Evolutionary conservation across 2,113 vertebrate genomes (phyloP), one percentile per base, ranked within the genome.

Genomic region (Syngnathus scovelli): DNA sequence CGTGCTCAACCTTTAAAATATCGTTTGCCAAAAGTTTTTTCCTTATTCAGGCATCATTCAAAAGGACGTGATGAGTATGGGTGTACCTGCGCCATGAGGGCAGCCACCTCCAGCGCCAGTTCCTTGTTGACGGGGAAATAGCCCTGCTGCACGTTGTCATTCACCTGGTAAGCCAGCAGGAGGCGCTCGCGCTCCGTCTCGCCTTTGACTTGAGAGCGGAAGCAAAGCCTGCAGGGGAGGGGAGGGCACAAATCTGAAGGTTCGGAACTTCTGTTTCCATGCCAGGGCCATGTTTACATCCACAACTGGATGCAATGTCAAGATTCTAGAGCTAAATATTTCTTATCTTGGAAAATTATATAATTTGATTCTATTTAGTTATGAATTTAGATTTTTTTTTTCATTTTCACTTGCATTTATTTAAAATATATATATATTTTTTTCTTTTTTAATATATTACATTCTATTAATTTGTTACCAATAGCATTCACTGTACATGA

Each of bases 41-140:
- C 12, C 41, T 43, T 4, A 12, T 43, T 13, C 41, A 12, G 27
- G 27, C 27, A 33, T 33, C 27, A 33, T 33, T 33, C 27, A 33
- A 33, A 33, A 33, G 3, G 27, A 39, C 39, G 39, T 39, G 41
- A 33, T 43, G 10, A 10, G 41, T 43, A 4, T 43, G 2, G 2
- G 41, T 43, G 41, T 51, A 95, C 94, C 92, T 96, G 94, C 36
- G 93, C 93, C 91, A 96, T 92, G 63, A 96, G 88, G 41, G 93
- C 93, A 19, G 92, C 93, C 85, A 96, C 92, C 81, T 96, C 94
- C 68, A 96, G 86, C 52, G 93, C 94, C 79, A 96, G 87, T 78
- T 95, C 94, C 80, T 94, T 96, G 84, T 91, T 94, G 71, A 95
- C 93, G 27, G 93, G 94, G 82, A 96, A 96, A 71, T 92, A 90